Percentiles rank a stretch among this genome's conserved stretches.
These are phyloP conservation scores for Odontesthes bonariensis DNA, from an alignment of 2,113 vertebrate genomes.

Conservation along the genomic window DNA sequence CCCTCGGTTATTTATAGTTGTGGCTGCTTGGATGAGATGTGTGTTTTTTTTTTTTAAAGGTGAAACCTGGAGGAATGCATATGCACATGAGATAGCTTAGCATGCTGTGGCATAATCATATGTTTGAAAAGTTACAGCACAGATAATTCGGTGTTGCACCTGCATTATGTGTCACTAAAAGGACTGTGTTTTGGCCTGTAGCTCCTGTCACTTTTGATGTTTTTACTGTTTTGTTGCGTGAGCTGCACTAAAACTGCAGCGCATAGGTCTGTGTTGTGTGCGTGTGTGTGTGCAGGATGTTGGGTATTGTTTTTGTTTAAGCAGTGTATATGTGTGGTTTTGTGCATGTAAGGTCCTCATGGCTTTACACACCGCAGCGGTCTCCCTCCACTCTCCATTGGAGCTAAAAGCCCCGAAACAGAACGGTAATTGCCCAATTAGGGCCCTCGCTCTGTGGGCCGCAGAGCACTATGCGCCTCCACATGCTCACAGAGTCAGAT, in stretches of 20 bases:
- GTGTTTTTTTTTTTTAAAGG: slow-evolving; percentile 36
- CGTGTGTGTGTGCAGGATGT: slow-evolving; percentile 48
- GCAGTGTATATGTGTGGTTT: slow-evolving; percentile 74
- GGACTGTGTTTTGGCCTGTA: slow-evolving; percentile 52
- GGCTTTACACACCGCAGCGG: slow-evolving; percentile 82
- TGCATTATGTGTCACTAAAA: slow-evolving; percentile 62
- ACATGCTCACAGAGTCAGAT: slow-evolving; percentile 87
- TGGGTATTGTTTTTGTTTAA: slow-evolving; percentile 80
- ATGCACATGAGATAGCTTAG: slow-evolving; percentile 36
- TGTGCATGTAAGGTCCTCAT: slow-evolving; percentile 78
- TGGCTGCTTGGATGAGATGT: slow-evolving; percentile 49
- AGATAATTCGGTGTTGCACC: slow-evolving; percentile 51
- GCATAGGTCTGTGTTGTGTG: slow-evolving; percentile 51
- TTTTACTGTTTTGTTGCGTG: slow-evolving; percentile 62
- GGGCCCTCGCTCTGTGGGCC: slow-evolving; percentile 92
- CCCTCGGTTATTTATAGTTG: slow-evolving; percentile 60
- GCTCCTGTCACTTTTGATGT: slow-evolving; percentile 63
- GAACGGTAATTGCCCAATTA: slow-evolving; percentile 99
- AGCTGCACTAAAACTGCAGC: slow-evolving; percentile 54
- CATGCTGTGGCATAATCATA: slow-evolving; percentile 45
- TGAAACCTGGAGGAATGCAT: slow-evolving; percentile 57
- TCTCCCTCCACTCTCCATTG: slow-evolving; percentile 92
- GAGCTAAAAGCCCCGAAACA: slow-evolving; percentile 97
- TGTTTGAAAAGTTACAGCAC: slow-evolving; percentile 61
- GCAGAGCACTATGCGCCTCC: slow-evolving; percentile 86